A percentile compares a stretch with the other conserved stretches of the same genome.
Conservation (phyloP, 2,797 vertebrate genomes). For the Phalanger gymnotis region DNA sequence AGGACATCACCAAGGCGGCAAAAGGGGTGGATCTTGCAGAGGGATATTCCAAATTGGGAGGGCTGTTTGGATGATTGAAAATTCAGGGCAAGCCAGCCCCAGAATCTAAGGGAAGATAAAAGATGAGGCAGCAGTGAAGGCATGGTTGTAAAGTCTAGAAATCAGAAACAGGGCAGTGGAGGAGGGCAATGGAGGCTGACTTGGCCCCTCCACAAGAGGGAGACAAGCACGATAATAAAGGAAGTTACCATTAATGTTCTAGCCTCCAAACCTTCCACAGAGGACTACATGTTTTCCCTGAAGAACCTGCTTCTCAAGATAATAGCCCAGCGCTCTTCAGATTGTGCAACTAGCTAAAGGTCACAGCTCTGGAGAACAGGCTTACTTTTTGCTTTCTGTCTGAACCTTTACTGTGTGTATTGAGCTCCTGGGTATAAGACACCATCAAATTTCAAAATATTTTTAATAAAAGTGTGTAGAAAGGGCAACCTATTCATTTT, state of each 20-base stretch:
- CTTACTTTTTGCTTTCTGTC: background rate
- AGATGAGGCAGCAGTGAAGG: background rate
- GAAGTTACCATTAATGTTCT: conserved; percentile 12
- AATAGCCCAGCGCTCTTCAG: background rate
- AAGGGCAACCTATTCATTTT: conserved; percentile 64
- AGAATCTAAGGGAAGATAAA: background rate
- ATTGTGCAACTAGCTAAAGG: conserved; percentile 2
- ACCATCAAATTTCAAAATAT: conserved; percentile 35
- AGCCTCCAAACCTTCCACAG: background rate
- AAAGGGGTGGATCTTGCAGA: background rate
- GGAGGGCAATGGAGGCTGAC: background rate
- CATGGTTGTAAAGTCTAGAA: background rate
- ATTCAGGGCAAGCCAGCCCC: background rate
- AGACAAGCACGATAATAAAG: background rate
- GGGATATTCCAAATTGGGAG: background rate
- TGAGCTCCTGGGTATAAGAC: background rate
- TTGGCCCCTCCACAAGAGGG: background rate
- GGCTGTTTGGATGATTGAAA: background rate
- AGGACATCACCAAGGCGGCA: background rate
- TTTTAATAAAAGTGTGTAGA: conserved; percentile 72
- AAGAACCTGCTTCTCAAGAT: background rate
- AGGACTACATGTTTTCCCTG: background rate
- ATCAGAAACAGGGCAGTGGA: background rate
- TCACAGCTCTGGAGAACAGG: conserved; percentile 34
- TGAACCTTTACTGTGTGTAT: background rate